These are phyloP conservation scores for Sarcophaga carnaria DNA, from an alignment of 2,888 invertebrate genomes.

Conservation along the genomic window DNA sequence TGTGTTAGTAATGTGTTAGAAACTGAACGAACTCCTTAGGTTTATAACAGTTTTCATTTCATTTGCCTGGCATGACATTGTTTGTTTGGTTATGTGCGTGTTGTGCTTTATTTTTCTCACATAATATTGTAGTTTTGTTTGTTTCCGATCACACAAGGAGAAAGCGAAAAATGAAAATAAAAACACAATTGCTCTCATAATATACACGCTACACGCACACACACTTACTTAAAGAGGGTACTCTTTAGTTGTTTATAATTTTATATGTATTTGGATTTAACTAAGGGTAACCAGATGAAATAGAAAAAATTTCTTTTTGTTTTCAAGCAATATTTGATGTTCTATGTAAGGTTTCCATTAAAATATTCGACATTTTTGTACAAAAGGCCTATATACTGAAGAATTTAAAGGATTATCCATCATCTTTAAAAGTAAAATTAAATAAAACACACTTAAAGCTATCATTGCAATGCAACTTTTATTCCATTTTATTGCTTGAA, in stretches of 20 bases:
- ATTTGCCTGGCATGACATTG: not conserved
- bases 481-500: no score
- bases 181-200: no score
- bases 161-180: no score
- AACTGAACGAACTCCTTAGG: slow-evolving; percentile 26
- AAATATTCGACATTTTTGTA: no score
- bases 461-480: no score
- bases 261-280: no score
- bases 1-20: slow-evolving; percentile 24
- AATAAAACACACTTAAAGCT: no score
- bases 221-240: not conserved
- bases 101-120: not conserved
- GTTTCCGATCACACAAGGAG: slow-evolving; percentile 25
- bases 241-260: not conserved
- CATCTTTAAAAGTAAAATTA: no score
- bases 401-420: no score
- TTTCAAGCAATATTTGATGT: no score
- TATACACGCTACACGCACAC: not conserved
- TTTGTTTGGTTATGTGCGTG: not conserved
- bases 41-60: not conserved
- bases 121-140: not conserved
- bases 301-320: not conserved
- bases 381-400: no score
- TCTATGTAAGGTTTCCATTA: no score
- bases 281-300: not conserved